Evolutionary conservation across 2,797 vertebrate species (phyloP), one percentile per base, ranked within the genome.

Genomic region (Gallinago stenura): DNA sequence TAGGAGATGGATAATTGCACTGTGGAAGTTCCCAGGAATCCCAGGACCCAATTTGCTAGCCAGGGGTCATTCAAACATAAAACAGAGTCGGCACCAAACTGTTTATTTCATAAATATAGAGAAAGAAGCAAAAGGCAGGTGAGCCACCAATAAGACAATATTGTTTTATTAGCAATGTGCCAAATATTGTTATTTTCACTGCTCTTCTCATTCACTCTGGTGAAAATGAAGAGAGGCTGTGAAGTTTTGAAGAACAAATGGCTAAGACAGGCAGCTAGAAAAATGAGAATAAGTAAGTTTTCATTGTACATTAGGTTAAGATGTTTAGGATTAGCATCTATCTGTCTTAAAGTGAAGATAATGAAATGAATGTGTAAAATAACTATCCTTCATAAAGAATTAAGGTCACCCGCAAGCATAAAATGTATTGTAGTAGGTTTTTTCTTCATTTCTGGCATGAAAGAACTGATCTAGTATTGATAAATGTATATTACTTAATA

Each of bases 381-480:
- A 53, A 69, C 31, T 54, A 17, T 45, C 54, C 58, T 39, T 81
- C 25, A 58, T 33, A 39, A 85, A 58, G 12, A 81, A 82, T 15
- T 51, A 28, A 31, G 80, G 22, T 71, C 20, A 87, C 46, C 9
- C 12, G 68, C 35, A 58, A 84, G 20, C 8, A 30, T 22, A 54
- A 92, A 77, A 83, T 69, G 14, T 33, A 61, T 43, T 81, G 28
- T 2, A 54, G 53, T 26, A 37, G 41, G 18, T 10, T 71, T 69
- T 80, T 77, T 30, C 35, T 53, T 22, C 10, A 95, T 92, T 89
- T 83, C 17, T 87, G 64, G 31, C 19, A 78, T 79, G 71, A 93
- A 97, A 93, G 25, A 89, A 73, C n/a, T 17, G 79, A 93, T 69
- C 56, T 62, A 82, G 61, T 70, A 89, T n/a, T 65, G 71, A 92